Percentiles rank a stretch among this genome's conserved stretches.
Evolutionary conservation across 2,797 vertebrate species (phyloP).

Genomic region (Atherinosoma microstoma): DNA sequence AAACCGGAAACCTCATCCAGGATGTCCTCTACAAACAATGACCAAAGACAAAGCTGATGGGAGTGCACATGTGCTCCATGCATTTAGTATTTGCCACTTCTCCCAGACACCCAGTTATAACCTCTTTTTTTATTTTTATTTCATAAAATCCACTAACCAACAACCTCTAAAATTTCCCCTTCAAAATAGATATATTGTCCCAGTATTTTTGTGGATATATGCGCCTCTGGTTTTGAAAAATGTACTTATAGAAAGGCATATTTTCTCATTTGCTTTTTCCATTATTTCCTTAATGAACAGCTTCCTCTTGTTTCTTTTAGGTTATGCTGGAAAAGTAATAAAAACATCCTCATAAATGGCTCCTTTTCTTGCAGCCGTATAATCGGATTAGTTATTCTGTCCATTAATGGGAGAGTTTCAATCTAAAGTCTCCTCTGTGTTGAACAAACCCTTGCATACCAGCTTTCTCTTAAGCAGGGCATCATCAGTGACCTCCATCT

Average conservation of each 20-base stretch:
- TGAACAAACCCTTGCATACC: conserved; percentile 20
- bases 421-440: conserved; percentile 22
- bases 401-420: not conserved
- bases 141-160: too few species aligned
- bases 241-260: too few species aligned
- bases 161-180: too few species aligned
- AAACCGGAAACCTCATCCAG: conserved; percentile 84
- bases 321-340: not conserved
- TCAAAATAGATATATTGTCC: too few species aligned
- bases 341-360: not conserved
- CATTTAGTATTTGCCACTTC: not conserved
- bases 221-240: too few species aligned
- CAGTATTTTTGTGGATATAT: too few species aligned
- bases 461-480: conserved; percentile 41
- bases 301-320: not conserved
- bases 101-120: not conserved
- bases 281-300: not conserved
- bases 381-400: conserved; percentile 10
- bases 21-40: conserved; percentile 79
- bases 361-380: not conserved
- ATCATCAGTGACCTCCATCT: conserved; percentile 69
- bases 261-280: not conserved
- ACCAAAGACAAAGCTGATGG: conserved; percentile 5
- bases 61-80: not conserved
- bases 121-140: too few species aligned